These are phyloP conservation scores for Pachyuromys duprasi DNA, from an alignment of 2,797 vertebrate species.

Conservation along the genomic window DNA sequence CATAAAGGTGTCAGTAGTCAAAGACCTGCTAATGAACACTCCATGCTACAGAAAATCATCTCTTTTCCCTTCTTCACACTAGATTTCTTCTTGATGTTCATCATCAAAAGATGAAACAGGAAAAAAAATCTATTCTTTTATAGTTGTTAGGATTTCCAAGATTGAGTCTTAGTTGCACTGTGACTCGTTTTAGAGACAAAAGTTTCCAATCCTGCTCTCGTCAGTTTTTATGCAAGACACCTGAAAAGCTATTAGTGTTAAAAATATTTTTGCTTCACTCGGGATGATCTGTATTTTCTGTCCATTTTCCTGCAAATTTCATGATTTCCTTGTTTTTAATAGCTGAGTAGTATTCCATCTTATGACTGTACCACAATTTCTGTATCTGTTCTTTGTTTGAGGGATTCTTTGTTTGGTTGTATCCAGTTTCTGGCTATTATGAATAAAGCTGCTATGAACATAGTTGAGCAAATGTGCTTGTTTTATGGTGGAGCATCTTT, in stretches of 20 bases:
- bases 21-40: not conserved
- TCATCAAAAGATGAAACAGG: slow-evolving; percentile 11
- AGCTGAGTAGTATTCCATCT: too few relatives aligned
- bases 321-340: too few relatives aligned
- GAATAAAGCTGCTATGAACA: too few relatives aligned
- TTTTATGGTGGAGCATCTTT: too few relatives aligned
- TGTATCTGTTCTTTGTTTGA: too few relatives aligned
- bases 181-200: slow-evolving; percentile 38
- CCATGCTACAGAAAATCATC: not conserved
- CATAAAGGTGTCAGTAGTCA: not conserved
- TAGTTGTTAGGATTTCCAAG: slow-evolving; percentile 54
- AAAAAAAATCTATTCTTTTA: slow-evolving; percentile 1
- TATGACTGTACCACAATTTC: too few relatives aligned
- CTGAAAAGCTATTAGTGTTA: not conserved
- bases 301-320: too few relatives aligned
- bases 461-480: too few relatives aligned
- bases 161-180: not conserved
- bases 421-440: too few relatives aligned
- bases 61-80: not conserved
- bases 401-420: too few relatives aligned
- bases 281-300: too few relatives aligned
- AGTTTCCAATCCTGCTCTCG: not conserved
- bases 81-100: not conserved
- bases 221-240: not conserved
- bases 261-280: not conserved